Conservation (phyloP, 2,888 invertebrate genomes). For the Habrosyne pyritoides region DNA sequence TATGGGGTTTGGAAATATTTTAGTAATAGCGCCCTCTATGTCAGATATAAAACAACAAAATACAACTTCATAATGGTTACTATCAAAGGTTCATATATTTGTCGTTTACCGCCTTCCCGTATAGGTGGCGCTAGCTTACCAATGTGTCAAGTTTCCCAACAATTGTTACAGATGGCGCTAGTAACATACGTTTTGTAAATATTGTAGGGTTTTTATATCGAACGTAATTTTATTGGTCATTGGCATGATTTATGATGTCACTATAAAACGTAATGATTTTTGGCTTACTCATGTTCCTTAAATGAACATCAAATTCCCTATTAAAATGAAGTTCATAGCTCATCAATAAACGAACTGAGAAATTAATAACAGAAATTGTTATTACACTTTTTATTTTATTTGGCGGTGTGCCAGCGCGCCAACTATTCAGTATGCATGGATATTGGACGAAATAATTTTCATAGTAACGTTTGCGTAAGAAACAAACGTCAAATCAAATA, state of each 20-base stretch:
- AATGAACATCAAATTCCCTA: no score
- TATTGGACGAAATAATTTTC: not conserved
- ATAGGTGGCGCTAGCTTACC: not conserved
- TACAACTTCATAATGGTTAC: not conserved
- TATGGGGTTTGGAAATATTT: no score
- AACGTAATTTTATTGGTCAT: no score
- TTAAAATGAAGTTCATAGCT: not conserved
- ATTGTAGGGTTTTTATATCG: no score
- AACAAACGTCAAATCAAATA: conserved; percentile 35
- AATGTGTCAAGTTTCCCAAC: not conserved
- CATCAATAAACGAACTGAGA: not conserved
- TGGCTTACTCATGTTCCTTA: no score
- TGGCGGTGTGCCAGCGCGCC: not conserved
- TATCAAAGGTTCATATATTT: not conserved
- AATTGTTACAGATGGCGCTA: not conserved
- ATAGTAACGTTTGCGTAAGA: not conserved
- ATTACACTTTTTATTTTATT: not conserved
- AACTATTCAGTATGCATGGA: not conserved
- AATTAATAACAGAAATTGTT: not conserved
- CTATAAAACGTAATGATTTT: no score
- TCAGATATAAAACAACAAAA: not conserved
- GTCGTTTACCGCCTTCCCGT: not conserved
- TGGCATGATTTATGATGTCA: no score
- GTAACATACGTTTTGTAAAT: not conserved
- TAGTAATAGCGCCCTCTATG: not conserved